Percentiles rank a stretch among this genome's conserved stretches.
Conservation (phyloP, 1,140 invertebrate species). For the Bombus impatiens region DNA sequence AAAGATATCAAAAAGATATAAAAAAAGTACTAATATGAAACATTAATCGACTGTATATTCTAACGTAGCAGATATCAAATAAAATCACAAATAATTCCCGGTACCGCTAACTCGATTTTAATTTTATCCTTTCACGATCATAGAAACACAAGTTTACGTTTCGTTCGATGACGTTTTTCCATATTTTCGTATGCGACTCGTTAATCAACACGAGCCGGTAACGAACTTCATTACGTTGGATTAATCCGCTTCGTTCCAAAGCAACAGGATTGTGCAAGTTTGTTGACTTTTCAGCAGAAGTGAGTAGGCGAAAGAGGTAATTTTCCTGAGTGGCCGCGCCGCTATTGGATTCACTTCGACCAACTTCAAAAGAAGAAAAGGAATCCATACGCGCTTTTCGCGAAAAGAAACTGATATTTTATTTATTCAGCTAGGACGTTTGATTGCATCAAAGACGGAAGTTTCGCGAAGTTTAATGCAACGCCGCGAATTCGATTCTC, state of each 20-base stretch:
- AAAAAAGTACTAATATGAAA: too few relatives aligned
- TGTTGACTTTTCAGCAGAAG: background rate
- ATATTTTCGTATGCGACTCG: background rate
- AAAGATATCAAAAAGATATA: too few relatives aligned
- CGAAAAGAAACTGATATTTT: background rate
- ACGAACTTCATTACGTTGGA: conserved; percentile 18
- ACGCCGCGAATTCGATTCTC: background rate
- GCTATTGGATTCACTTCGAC: background rate
- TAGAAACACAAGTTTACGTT: background rate
- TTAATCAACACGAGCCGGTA: background rate
- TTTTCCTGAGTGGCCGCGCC: background rate
- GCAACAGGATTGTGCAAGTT: conserved; percentile 1
- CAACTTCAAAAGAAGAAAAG: background rate
- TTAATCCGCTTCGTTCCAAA: background rate
- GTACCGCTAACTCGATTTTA: background rate
- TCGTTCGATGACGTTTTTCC: background rate
- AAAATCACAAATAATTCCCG: background rate
- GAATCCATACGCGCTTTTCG: background rate
- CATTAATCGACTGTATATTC: too few relatives aligned
- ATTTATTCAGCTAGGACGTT: background rate
- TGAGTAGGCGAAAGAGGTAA: conserved; percentile 7
- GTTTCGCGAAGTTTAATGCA: background rate
- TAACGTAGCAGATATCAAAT: too few relatives aligned
- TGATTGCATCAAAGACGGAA: background rate
- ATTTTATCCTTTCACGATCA: background rate